These are phyloP conservation scores for Clusia tigrina DNA, from an alignment of 2,888 invertebrate species.

Conservation along the genomic window DNA sequence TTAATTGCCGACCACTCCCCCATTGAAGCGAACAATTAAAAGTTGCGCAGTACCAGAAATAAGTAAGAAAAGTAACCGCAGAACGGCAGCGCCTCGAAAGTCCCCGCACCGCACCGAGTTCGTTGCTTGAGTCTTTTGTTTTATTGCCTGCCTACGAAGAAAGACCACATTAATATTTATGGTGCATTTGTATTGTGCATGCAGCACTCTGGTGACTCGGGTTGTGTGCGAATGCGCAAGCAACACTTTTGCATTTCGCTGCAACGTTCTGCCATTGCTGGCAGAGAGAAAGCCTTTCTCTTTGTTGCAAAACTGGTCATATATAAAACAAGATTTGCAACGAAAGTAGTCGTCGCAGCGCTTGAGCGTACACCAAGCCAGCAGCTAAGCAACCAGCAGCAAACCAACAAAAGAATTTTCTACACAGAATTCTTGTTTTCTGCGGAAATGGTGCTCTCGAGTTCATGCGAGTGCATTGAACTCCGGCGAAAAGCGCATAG, in stretches of 20 bases:
- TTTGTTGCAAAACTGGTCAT: constrained; percentile 53
- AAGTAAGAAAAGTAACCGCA: no score
- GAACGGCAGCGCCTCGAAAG: no score
- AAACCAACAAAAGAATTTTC: constrained; percentile 14
- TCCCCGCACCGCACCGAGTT: no score
- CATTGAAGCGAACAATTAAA: no score
- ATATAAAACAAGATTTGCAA: constrained; percentile 37
- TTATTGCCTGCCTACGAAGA: not conserved
- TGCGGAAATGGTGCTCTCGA: constrained; percentile 50
- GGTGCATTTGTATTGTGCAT: constrained; percentile 1
- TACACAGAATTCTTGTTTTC: constrained; percentile 34
- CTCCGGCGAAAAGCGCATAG: constrained; percentile 33
- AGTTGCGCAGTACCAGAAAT: no score
- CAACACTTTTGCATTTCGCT: not conserved
- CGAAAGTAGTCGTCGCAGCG: constrained; percentile 38
- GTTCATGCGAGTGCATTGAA: constrained; percentile 60
- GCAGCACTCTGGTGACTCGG: constrained; percentile 3
- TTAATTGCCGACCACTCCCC: no score
- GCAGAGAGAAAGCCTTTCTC: constrained; percentile 60
- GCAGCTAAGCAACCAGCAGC: not conserved
- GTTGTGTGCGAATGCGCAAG: constrained; percentile 2
- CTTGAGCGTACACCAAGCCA: constrained; percentile 2
- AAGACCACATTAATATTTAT: not conserved
- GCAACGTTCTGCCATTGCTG: constrained; percentile 12
- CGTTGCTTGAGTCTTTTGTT: constrained; percentile 1